Base-by-base conservation (phyloP, 2,113 vertebrate species). In the Gobius niger region DNA sequence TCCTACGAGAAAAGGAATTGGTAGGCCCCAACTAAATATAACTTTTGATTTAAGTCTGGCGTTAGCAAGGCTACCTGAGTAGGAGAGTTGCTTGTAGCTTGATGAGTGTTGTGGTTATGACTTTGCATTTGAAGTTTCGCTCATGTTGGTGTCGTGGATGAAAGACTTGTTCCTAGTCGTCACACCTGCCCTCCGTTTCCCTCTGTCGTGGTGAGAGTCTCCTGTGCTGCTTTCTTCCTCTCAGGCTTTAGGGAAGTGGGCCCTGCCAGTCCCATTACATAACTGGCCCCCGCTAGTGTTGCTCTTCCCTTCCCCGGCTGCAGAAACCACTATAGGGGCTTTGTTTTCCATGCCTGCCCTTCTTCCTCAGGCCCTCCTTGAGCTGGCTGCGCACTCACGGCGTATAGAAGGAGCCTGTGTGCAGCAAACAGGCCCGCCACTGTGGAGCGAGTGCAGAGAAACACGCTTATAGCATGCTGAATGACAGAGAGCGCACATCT, bases 181-280 rank as follows among this genome's bases (percentile, higher is more conserved):
- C 81, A 63, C 24, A 34, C 24, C 24, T 34, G 24, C 75, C 47
- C 71, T 80, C 65, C 72, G 54, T 82, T 75, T 81, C 77, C 68
- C 65, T 70, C 69, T 56, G 76, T 72, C 76, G 69, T 78, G 66
- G 76, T 68, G 51, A 73, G 70, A 52, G 59, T 80, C 72, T 61
- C 80, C 77, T 85, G 81, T 49, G 75, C 86, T 80, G 77, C 77
- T 63, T 81, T 81, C 82, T 87, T 86, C 82, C 89, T 90, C 82
- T 83, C 84, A 85, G 78, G 85, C 87, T 91, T 92, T 92, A 92
- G 90, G 87, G 83, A 90, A 91, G 85, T 86, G 81, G 88, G 88
- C 81, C 87, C 88, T 90, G 91, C 89, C 90, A 92, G 91, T 92
- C 88, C 91, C 86, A 89, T 93, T 93, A 92, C 91, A 93, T 94